Evolutionary conservation across 2,888 invertebrate species (phyloP).

Genomic region (Ceramica pisi): DNA sequence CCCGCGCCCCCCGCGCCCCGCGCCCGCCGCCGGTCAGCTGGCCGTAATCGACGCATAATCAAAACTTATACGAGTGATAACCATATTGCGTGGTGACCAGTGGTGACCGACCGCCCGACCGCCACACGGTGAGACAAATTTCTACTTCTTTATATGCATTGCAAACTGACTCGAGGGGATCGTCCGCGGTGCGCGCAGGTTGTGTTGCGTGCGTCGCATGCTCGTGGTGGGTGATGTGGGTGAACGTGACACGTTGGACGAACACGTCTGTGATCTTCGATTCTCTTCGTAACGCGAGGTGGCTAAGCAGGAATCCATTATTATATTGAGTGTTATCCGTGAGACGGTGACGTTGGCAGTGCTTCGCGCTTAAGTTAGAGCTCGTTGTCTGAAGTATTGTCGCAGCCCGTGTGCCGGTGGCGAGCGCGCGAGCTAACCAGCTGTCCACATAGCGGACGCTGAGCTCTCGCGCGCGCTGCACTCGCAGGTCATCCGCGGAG

Average conservation of each 20-base stretch:
- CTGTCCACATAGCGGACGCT: conserved; percentile 25
- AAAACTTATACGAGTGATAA: conserved; percentile 77
- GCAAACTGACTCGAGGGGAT: conserved; percentile 4
- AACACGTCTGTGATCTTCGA: conserved; percentile 5
- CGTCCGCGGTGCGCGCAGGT: background rate
- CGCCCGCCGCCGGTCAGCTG: conserved; percentile 72
- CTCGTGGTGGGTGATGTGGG: too few species aligned
- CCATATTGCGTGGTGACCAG: conserved; percentile 69
- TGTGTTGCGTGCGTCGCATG: background rate
- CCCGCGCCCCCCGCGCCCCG: conserved; percentile 52
- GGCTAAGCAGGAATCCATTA: background rate
- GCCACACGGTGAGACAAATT: conserved; percentile 65
- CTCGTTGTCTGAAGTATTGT: conserved; percentile 40
- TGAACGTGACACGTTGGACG: conserved; percentile 5
- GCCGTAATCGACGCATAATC: conserved; percentile 76
- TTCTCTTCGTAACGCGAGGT: background rate
- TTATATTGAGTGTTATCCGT: conserved; percentile 18
- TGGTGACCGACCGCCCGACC: conserved; percentile 11
- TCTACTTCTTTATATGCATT: conserved; percentile 41
- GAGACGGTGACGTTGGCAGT: conserved; percentile 23
- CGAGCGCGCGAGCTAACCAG: conserved; percentile 35
- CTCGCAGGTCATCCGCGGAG: conserved; percentile 18
- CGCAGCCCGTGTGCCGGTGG: background rate
- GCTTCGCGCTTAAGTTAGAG: conserved; percentile 21
- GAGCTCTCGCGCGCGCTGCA: conserved; percentile 21